A percentile compares a stretch with the other conserved stretches of the same genome.
Evolutionary conservation across 2,888 invertebrate genomes (phyloP).

Genomic region (Drosophila infuscata): DNA sequence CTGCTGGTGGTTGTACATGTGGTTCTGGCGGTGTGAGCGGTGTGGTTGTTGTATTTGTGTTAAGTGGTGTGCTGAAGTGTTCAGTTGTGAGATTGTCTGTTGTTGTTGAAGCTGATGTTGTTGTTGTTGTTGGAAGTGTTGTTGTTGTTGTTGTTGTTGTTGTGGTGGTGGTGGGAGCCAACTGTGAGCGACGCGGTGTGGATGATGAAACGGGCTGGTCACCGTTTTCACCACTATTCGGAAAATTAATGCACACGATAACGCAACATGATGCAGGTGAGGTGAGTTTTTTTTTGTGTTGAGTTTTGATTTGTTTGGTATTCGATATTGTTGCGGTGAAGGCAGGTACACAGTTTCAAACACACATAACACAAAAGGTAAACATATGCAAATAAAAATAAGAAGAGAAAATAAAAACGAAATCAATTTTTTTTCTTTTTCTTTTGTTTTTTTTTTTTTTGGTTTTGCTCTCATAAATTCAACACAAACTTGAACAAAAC

Average conservation of each 20-base stretch:
- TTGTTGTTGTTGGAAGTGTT: conserved; percentile 36
- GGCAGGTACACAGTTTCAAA: conserved; percentile 76
- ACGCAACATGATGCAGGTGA: conserved; percentile 50
- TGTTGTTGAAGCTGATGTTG: conserved; percentile 52
- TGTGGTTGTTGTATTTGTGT: conserved; percentile 73
- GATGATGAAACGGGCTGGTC: conserved; percentile 70
- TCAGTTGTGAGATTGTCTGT: conserved; percentile 56
- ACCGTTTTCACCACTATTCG: conserved; percentile 75
- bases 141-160: conserved; percentile 23
- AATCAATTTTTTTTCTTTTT: conserved; percentile 21
- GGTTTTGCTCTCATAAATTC: conserved; percentile 28
- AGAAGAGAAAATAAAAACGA: conserved; percentile 38
- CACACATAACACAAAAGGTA: conserved; percentile 74
- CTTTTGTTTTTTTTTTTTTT: conserved; percentile 10
- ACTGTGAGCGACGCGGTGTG: conserved; percentile 73
- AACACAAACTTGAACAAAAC: conserved; percentile 60
- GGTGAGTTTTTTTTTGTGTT: conserved; percentile 28
- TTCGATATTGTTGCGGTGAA: conserved; percentile 52
- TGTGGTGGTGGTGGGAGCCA: conserved; percentile 51
- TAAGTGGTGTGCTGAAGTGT: conserved; percentile 74
- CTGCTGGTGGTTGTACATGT: conserved; percentile 73
- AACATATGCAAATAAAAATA: conserved; percentile 76
- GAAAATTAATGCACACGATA: conserved; percentile 44
- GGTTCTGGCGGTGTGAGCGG: conserved; percentile 76
- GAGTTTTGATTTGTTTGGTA: conserved; percentile 2